phyloP scores from a whole-genome alignment of 2,113 vertebrate genomes.

The Chelonoidis abingdonii region DNA sequence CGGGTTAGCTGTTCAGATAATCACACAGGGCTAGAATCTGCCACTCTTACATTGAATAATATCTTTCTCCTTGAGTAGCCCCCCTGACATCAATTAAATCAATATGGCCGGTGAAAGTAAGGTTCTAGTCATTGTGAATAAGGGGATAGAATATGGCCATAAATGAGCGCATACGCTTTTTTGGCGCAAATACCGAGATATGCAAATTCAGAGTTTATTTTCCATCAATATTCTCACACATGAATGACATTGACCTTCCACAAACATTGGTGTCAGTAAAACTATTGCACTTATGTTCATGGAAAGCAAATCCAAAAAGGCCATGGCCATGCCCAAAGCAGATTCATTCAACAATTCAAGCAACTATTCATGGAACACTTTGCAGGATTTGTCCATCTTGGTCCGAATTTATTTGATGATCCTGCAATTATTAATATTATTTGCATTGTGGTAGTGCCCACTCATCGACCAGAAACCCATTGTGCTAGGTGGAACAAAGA shows the following conservation, averaged over 20 bases:
- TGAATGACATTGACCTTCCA: neutral
- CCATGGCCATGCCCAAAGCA: neutral
- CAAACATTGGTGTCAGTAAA: neutral
- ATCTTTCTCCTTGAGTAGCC: neutral
- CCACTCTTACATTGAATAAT: neutral
- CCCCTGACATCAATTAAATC: accelerated
- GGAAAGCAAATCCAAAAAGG: neutral
- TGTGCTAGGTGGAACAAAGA: neutral
- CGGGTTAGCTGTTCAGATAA: neutral
- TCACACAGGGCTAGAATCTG: neutral
- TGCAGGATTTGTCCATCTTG: neutral
- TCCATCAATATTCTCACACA: neutral
- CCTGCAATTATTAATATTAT: neutral
- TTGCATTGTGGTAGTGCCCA: neutral
- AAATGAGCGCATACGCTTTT: neutral
- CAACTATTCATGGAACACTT: neutral
- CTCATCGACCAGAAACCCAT: neutral
- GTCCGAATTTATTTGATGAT: neutral
- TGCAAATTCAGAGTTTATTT: neutral
- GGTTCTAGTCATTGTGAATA: neutral
- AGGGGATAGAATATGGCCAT: neutral
- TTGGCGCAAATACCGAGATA: neutral
- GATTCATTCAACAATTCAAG: neutral
- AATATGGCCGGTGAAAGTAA: neutral
- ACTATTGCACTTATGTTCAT: neutral